phyloP scores from a whole-genome alignment of 2,888 invertebrate species.

The Sycophila texana region DNA sequence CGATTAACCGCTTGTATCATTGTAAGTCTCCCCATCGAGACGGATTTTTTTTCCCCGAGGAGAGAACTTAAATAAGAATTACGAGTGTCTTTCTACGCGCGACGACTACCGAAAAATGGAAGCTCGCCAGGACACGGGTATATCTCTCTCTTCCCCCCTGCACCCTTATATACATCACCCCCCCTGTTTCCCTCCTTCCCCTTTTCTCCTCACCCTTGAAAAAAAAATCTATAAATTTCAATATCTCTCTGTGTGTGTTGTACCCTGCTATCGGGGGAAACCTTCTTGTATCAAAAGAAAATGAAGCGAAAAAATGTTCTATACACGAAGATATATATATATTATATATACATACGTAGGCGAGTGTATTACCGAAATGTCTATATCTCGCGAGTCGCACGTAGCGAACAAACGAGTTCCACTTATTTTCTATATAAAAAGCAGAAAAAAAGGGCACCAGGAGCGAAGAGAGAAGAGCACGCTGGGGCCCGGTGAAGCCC shows the following conservation, averaged over 20 bases:
- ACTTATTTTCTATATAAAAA: conserved; percentile 64
- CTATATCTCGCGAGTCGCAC: conserved; percentile 32
- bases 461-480: conserved; percentile 2
- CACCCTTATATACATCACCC: conserved; percentile 35
- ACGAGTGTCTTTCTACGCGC: conserved; percentile 39
- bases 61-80: conserved; percentile 26
- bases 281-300: conserved; percentile 16
- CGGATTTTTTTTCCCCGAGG: neutral
- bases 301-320: conserved; percentile 17
- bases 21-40: neutral
- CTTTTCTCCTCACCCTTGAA: neutral
- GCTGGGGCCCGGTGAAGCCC: neutral
- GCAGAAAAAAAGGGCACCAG: conserved; percentile 14
- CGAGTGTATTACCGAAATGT: conserved; percentile 20
- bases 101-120: conserved; percentile 17
- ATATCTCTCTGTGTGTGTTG: conserved; percentile 29
- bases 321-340: conserved; percentile 35
- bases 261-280: conserved; percentile 17
- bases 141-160: conserved; percentile 24
- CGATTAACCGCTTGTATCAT: conserved; percentile 3
- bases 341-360: conserved; percentile 14
- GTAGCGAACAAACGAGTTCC: conserved; percentile 56
- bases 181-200: conserved; percentile 13
- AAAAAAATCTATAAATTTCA: conserved; percentile 9
- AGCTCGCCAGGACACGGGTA: conserved; percentile 18